phyloP scores from a whole-genome alignment of 2,888 invertebrate genomes.

The Philereme vetulata region DNA sequence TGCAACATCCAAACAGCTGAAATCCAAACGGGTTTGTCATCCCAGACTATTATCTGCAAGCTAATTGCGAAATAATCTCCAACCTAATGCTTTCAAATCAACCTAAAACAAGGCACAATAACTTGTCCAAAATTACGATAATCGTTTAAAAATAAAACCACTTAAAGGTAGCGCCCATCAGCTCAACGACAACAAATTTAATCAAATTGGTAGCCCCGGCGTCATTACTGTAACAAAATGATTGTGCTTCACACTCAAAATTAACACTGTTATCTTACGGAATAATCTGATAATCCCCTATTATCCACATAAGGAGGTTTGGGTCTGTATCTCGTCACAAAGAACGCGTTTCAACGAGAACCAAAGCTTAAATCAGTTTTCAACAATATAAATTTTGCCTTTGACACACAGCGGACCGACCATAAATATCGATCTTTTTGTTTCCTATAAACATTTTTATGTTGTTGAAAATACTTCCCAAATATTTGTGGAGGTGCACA shows the following conservation, averaged over 20 bases:
- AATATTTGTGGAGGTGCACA: slow-evolving; percentile 65
- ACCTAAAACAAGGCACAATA: slow-evolving; percentile 25
- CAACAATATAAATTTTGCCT: slow-evolving; percentile 76
- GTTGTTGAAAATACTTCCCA: slow-evolving; percentile 80
- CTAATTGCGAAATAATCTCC: slow-evolving; percentile 4
- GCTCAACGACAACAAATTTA: slow-evolving; percentile 45
- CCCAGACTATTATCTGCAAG: not conserved
- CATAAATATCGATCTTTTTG: slow-evolving; percentile 80
- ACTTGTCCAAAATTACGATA: slow-evolving; percentile 40
- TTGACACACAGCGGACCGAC: slow-evolving; percentile 77
- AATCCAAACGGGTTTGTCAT: not conserved
- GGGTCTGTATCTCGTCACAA: slow-evolving; percentile 58
- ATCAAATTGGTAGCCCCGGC: slow-evolving; percentile 35
- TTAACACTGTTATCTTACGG: slow-evolving; percentile 41
- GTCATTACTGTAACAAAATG: slow-evolving; percentile 27
- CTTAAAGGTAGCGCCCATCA: slow-evolving; percentile 47
- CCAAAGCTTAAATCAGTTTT: slow-evolving; percentile 68
- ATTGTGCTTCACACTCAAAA: slow-evolving; percentile 39
- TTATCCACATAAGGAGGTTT: slow-evolving; percentile 51
- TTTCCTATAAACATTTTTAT: slow-evolving; percentile 79
- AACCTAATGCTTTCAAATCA: slow-evolving; percentile 15
- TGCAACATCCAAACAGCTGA: not conserved
- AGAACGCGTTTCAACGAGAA: slow-evolving; percentile 66
- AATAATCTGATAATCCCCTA: slow-evolving; percentile 53
- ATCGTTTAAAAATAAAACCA: slow-evolving; percentile 42